Evolutionary conservation across 2,888 invertebrate species (phyloP), one percentile per base, ranked within the genome.

Genomic region (Linnaemya vulpina): DNA sequence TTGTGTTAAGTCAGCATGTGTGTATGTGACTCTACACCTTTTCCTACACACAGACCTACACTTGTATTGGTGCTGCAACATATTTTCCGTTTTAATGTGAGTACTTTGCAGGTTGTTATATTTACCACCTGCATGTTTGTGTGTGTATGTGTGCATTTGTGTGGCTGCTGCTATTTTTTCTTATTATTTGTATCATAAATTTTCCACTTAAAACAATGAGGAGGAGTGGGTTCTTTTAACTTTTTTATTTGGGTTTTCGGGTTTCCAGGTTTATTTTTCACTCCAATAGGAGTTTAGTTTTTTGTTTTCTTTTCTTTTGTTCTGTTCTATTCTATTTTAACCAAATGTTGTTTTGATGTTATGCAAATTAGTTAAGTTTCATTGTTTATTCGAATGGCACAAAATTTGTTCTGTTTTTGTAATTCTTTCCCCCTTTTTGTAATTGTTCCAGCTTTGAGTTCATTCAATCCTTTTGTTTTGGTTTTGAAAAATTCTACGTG

Each of bases 341-440:
- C 58, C 22, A 49, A 55, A 73, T 67, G 0, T 30, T 49, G 22
- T 75, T 75, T 49, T 49, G 43, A 62, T 76, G 35, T 77, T 80
- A 80, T 84, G 84, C 76, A 84, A 76, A 84, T 84, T 80, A 79
- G 84, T 80, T 73, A 60, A 71, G 71, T 80, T 76, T 79, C 60
- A 75, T 65, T 84, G 71, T 80, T 35, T 25, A 49, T 65, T 58
- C 71, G 63, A 80, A 73, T 73, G 58, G 46, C 53, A 65, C 58
- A 22, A 67, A 49, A 51, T 70, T 25, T 20, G 25, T 35, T 49
- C 60, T 70, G 43, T 60, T 49, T 58, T n/a, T 30, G 7, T 58
- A 30, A 9, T 9, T 20, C 9, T 30, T 67, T n/a, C n/a, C n/a
- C n/a, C n/a, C n/a, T 71, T 35, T 0, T 43, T 17, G 1, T 0